These are phyloP conservation scores for Porites lutea DNA, from an alignment of 64 coral and sea anemone genomes.

Conservation along the genomic window DNA sequence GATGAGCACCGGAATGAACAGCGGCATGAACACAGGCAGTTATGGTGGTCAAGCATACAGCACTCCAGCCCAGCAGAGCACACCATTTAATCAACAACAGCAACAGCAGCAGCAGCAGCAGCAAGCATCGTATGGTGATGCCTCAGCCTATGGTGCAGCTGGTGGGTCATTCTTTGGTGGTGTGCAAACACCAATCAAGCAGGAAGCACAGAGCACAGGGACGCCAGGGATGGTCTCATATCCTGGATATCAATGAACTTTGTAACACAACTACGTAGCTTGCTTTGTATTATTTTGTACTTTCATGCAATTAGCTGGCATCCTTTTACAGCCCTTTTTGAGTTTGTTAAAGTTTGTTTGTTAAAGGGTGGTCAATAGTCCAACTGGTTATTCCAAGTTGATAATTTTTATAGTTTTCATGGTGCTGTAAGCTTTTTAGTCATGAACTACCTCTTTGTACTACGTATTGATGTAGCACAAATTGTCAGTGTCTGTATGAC, in stretches of 20 bases:
- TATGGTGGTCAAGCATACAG: constrained; percentile 48
- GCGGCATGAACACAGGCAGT: constrained; percentile 62
- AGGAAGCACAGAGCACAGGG: constrained; percentile 63
- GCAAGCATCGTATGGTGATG: constrained; percentile 56
- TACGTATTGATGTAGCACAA: too few species aligned
- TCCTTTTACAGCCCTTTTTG: not conserved
- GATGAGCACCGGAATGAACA: constrained; percentile 51
- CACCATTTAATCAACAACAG: constrained; percentile 76
- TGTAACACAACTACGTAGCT: not conserved
- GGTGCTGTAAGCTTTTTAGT: not conserved
- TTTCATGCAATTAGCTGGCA: not conserved
- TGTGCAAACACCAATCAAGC: constrained; percentile 80
- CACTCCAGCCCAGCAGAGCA: constrained; percentile 37
- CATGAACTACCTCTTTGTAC: not conserved
- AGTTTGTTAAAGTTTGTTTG: too few species aligned
- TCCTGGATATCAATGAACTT: constrained; percentile 76
- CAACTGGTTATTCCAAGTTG: too few species aligned
- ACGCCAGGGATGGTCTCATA: constrained; percentile 77
- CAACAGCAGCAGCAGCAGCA: constrained; percentile 77
- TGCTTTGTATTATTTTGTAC: not conserved
- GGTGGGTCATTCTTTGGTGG: constrained; percentile 76
- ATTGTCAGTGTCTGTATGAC: too few species aligned
- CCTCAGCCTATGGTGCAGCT: constrained; percentile 64
- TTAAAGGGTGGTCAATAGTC: too few species aligned
- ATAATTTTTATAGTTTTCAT: too few species aligned